Evolutionary conservation across 2,113 vertebrate species (phyloP).

Genomic region (chimpanzee (Pan troglodytes)): DNA sequence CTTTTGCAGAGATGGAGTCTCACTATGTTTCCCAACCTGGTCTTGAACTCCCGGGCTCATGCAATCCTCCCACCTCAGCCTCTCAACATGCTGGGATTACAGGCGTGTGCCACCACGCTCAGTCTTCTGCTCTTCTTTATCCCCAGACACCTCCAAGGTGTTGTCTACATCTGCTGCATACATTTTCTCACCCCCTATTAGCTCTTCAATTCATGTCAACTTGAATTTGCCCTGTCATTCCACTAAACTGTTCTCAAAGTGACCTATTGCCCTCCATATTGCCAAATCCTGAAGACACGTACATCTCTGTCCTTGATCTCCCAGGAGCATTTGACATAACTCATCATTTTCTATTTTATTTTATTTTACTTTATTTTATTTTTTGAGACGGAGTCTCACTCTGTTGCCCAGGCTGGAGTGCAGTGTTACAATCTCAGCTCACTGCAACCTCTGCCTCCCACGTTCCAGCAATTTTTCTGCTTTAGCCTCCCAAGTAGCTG

Average conservation of each 20-base stretch:
- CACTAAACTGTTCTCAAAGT: neutral
- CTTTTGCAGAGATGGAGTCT: no score
- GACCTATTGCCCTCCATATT: neutral
- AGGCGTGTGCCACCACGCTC: no score
- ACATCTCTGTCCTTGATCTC: neutral
- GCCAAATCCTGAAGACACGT: neutral
- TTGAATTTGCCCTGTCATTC: neutral
- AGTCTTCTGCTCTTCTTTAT: neutral
- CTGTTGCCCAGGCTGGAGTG: neutral
- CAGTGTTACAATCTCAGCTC: no score
- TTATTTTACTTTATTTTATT: neutral
- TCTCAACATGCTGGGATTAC: no score
- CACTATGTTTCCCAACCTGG: no score
- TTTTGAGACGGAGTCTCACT: neutral
- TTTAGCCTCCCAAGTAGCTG: no score
- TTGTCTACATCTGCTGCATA: neutral
- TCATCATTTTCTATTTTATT: neutral
- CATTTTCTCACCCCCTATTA: neutral
- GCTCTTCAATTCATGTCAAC: neutral
- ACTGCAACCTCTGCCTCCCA: no score
- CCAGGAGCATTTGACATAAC: neutral
- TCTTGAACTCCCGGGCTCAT: no score
- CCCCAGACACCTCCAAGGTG: neutral
- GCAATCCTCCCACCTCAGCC: no score
- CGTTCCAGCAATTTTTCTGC: neutral